These are phyloP conservation scores for Papilio elwesi DNA, from an alignment of 2,888 invertebrate species.

Conservation along the genomic window DNA sequence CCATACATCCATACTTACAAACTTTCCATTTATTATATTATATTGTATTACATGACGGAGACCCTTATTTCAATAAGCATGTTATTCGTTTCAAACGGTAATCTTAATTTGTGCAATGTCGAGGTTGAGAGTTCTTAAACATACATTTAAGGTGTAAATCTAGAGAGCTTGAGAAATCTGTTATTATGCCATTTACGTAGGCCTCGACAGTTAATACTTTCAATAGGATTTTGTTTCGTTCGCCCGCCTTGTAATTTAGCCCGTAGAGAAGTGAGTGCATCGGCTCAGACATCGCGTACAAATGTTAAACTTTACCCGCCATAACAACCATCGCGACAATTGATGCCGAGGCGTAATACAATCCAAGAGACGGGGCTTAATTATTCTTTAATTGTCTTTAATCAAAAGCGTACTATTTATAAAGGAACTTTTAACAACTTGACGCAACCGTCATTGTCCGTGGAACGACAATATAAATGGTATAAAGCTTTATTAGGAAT, in stretches of 20 bases:
- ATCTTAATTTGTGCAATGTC: background rate
- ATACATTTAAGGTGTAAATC: background rate
- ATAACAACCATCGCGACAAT: constrained; percentile 66
- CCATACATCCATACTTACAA: too few species aligned
- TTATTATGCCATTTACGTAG: too few species aligned
- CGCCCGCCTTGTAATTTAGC: constrained; percentile 7
- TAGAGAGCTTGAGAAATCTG: background rate
- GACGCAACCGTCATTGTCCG: constrained; percentile 48
- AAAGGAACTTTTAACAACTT: constrained; percentile 78
- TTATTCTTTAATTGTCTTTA: constrained; percentile 81
- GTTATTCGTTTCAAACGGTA: constrained; percentile 25
- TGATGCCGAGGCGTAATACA: constrained; percentile 65
- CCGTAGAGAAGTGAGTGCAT: constrained; percentile 22
- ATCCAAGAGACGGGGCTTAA: constrained; percentile 72
- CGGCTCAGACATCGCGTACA: constrained; percentile 25
- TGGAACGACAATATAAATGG: constrained; percentile 10
- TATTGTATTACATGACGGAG: constrained; percentile 25
- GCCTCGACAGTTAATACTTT: background rate
- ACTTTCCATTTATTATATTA: too few species aligned
- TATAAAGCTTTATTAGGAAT: constrained; percentile 1
- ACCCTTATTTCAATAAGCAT: constrained; percentile 21
- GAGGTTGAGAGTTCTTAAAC: background rate
- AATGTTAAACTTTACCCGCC: constrained; percentile 64
- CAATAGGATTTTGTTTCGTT: background rate
- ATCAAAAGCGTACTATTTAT: constrained; percentile 83